These are phyloP conservation scores for Mayetiola destructor DNA, from an alignment of 2,888 invertebrate species.

Conservation along the genomic window DNA sequence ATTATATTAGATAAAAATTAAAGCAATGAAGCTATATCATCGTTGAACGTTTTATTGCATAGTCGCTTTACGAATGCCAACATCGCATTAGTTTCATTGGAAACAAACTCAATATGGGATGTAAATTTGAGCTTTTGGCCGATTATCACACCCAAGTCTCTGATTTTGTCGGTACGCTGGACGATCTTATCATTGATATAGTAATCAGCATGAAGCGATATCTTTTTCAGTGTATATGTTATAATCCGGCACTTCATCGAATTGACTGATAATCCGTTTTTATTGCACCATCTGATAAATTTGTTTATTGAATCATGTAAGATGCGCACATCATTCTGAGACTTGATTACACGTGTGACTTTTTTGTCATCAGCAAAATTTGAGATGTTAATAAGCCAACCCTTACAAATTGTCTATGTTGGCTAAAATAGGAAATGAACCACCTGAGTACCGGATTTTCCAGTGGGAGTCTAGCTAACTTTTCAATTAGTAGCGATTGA, in stretches of 20 bases:
- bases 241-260: not conserved
- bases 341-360: not conserved
- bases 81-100: not conserved
- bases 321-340: not conserved
- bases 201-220: not conserved
- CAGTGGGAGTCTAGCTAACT: not conserved
- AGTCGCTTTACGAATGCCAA: not conserved
- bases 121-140: not conserved
- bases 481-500: not conserved
- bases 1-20: too few relatives aligned
- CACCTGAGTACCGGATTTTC: not conserved
- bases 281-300: not conserved
- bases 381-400: not conserved
- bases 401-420: not conserved
- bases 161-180: not conserved
- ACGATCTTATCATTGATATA: not conserved
- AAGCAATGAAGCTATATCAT: not conserved
- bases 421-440: not conserved
- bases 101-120: not conserved
- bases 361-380: constrained; percentile 8
- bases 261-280: not conserved
- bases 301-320: not conserved
- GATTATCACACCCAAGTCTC: not conserved
- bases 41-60: not conserved
- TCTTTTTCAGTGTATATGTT: not conserved